A percentile compares a stretch with the other conserved stretches of the same genome.
Conservation (phyloP, 2,113 vertebrate genomes). For the Tympanuchus pallidicinctus region DNA sequence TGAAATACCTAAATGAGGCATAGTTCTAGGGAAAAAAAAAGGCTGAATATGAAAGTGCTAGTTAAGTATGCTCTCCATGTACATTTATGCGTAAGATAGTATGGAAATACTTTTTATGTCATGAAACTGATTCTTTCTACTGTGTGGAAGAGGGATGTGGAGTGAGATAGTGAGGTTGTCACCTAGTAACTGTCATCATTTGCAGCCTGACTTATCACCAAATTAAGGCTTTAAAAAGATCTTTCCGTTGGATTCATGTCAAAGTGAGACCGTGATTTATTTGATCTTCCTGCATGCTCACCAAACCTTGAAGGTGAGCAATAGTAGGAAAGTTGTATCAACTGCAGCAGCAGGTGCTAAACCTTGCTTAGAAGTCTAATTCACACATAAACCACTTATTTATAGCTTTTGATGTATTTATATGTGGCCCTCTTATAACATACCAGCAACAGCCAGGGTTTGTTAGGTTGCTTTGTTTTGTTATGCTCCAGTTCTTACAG, state of each 20-base stretch:
- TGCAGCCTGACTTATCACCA: neutral
- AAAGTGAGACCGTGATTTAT: neutral
- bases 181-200: neutral
- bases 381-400: neutral
- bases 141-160: neutral
- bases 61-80: neutral
- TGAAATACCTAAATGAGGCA: neutral
- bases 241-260: neutral
- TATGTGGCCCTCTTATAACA: neutral
- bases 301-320: slow-evolving; percentile 14
- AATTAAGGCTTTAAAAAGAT: neutral
- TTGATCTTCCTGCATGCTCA: neutral
- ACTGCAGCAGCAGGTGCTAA: neutral
- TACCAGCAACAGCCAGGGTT: neutral
- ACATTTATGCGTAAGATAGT: neutral
- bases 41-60: neutral
- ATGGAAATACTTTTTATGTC: neutral
- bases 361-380: neutral
- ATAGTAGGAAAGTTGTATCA: slow-evolving; percentile 2
- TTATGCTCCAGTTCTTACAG: neutral
- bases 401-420: neutral
- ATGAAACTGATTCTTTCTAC: neutral
- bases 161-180: neutral
- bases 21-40: neutral
- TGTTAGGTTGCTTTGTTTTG: neutral